Percentiles rank a stretch among this genome's conserved stretches.
phyloP scores from a whole-genome alignment of 2,797 vertebrate species.

The Enteromius anoplus region DNA sequence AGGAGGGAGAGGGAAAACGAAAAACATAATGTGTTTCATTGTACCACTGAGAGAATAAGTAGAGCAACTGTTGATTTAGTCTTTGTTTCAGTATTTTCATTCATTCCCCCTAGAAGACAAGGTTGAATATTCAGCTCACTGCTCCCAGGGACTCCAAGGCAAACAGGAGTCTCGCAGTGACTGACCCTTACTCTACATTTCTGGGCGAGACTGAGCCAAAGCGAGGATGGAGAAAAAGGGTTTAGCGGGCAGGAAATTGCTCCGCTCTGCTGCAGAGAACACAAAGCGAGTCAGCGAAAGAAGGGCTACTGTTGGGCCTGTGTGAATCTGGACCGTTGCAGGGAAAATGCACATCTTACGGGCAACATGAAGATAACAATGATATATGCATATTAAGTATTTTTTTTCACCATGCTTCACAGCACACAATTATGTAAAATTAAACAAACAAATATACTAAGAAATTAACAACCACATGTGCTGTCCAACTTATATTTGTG shows the following conservation, averaged over 20 bases:
- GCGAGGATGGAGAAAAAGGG: slow-evolving; percentile 51
- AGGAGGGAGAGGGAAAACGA: slow-evolving; percentile 32
- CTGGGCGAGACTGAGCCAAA: slow-evolving; percentile 37
- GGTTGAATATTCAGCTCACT: slow-evolving; percentile 69
- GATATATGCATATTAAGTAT: background rate
- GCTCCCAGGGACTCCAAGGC: slow-evolving; percentile 72
- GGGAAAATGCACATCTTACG: slow-evolving; percentile 15
- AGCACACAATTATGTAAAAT: background rate
- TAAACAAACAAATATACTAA: background rate
- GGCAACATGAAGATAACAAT: slow-evolving; percentile 24
- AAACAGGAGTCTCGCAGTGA: slow-evolving; percentile 78
- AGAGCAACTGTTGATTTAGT: slow-evolving; percentile 81
- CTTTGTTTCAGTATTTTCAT: slow-evolving; percentile 81
- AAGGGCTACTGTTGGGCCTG: slow-evolving; percentile 40
- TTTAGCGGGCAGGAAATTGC: slow-evolving; percentile 56
- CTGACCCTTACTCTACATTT: slow-evolving; percentile 66
- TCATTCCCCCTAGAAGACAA: slow-evolving; percentile 69
- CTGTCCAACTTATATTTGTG: background rate
- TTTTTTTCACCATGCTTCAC: background rate
- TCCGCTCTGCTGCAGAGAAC: slow-evolving; percentile 52
- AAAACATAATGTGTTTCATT: slow-evolving; percentile 80
- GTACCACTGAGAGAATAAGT: slow-evolving; percentile 57
- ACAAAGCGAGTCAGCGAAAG: slow-evolving; percentile 52
- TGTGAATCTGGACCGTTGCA: slow-evolving; percentile 23
- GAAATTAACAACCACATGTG: background rate